Evolutionary conservation across 2,113 vertebrate species (phyloP).

Genomic region (Conger conger): DNA sequence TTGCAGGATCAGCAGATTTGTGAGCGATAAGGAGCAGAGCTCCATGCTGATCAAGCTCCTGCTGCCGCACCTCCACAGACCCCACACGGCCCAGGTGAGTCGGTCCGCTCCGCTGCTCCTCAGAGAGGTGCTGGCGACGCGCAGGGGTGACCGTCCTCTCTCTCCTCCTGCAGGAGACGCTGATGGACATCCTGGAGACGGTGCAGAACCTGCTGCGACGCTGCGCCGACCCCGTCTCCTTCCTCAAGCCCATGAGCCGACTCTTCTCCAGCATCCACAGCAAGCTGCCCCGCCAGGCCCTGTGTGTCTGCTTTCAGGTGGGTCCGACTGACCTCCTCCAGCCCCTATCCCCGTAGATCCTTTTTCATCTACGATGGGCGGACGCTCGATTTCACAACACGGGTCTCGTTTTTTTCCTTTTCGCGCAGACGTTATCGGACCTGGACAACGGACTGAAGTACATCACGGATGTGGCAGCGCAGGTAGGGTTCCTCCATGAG

Average conservation of each 20-base stretch:
- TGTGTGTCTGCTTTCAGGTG: conserved; percentile 88
- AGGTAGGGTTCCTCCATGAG: conserved; percentile 67
- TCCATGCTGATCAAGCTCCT: conserved; percentile 83
- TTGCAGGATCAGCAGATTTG: conserved; percentile 87
- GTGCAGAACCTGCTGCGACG: conserved; percentile 87
- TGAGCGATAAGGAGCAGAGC: conserved; percentile 87
- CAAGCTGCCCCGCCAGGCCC: conserved; percentile 82
- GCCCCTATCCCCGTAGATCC: not conserved
- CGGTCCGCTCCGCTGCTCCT: not conserved
- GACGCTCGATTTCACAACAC: not conserved
- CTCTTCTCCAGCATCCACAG: conserved; percentile 87
- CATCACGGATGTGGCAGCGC: conserved; percentile 78
- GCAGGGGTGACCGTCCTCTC: not conserved
- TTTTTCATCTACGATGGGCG: not conserved
- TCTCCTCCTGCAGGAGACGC: conserved; percentile 75
- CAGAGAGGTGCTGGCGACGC: not conserved
- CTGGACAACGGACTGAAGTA: conserved; percentile 77
- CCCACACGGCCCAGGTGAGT: conserved; percentile 75
- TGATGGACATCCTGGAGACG: conserved; percentile 88
- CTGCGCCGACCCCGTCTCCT: conserved; percentile 72
- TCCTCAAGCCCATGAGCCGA: conserved; percentile 84
- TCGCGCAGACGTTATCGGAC: conserved; percentile 80
- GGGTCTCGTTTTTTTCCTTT: not conserved
- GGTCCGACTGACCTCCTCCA: not conserved
- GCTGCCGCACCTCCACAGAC: conserved; percentile 84